Percentiles rank a stretch among this genome's conserved stretches.
Evolutionary conservation across 2,113 vertebrate genomes (phyloP).

Genomic region (Genyomyrus donnyi): DNA sequence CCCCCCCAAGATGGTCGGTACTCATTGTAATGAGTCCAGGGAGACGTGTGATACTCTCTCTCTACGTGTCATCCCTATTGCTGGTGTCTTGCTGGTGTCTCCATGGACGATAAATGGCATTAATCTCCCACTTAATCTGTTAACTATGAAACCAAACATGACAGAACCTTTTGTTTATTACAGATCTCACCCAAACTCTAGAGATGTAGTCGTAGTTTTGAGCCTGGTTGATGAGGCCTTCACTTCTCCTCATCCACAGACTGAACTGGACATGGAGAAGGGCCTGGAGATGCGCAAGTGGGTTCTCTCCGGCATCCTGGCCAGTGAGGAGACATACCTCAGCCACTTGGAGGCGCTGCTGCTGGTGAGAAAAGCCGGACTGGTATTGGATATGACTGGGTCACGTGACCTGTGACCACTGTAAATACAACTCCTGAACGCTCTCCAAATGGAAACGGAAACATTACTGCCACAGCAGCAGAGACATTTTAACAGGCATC

Average conservation of each 20-base stretch:
- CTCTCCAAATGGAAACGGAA: neutral
- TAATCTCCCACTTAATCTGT: neutral
- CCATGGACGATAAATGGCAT: neutral
- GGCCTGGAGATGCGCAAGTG: slow-evolving; percentile 97
- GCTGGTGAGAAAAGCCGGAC: slow-evolving; percentile 70
- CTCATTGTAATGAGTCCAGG: neutral
- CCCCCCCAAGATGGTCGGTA: neutral
- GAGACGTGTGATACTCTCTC: neutral
- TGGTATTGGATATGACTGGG: neutral
- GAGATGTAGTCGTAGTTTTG: neutral
- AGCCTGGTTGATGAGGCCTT: slow-evolving; percentile 24
- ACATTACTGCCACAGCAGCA: neutral
- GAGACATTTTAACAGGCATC: neutral
- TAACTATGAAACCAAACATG: neutral
- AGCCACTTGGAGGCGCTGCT: slow-evolving; percentile 72
- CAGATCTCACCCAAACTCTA: neutral
- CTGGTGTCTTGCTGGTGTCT: neutral
- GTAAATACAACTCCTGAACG: neutral
- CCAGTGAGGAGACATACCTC: slow-evolving; percentile 74
- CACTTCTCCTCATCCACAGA: slow-evolving; percentile 69
- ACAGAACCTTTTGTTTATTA: neutral
- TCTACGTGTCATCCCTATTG: neutral
- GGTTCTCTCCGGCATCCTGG: slow-evolving; percentile 84
- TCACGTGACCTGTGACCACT: neutral
- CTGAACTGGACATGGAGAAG: slow-evolving; percentile 89